Evolutionary conservation across 2,888 invertebrate genomes (phyloP), one percentile per base, ranked within the genome.

Genomic region (Eupithecia subumbrata): DNA sequence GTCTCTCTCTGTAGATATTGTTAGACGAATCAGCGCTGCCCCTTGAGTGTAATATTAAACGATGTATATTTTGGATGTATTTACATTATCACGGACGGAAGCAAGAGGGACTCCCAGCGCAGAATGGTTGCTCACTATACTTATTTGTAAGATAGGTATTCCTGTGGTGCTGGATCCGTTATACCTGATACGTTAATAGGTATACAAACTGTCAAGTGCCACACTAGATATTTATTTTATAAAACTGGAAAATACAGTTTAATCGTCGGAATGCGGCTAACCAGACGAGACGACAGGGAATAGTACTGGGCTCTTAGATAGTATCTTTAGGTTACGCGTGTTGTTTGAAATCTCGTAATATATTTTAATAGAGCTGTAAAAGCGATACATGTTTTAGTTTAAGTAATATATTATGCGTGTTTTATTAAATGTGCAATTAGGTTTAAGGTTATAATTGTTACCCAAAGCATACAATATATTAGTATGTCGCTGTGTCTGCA

Each of bases 271-370:
- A 82, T 78, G 78, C 84, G 83, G 83, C 83, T 79, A 84, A 82
- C 82, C 37, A 14, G 86, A 85, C 85, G 85, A 83, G 86, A 86
- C 84, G 86, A 92, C 93, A 92, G 91, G 91, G 92, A 92, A 87
- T 83, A 86, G 84, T 90, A 89, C 90, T 90, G 92, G 92, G 91
- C 89, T 90, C 88, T 86, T 89, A 91, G 85, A 82, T 91, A 87
- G 88, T 88, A 85, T 88, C 88, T 84, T 87, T 92, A 90, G 89
- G 87, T 86, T 90, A 92, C 87, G 91, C 88, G 92, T 93, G 93
- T 92, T 92, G 92, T 93, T 93, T 92, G 94, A 94, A 94, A 94
- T 94, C 94, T 95, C 94, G 94, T 94, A 92, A 93, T 92, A 94
- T 93, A 92, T 94, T 90, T 88, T 86, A 87, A 88, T 86, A 86